Percentiles rank a stretch among this genome's conserved stretches.
Evolutionary conservation across 2,888 invertebrate species (phyloP).

Genomic region (Eupithecia tripunctaria): DNA sequence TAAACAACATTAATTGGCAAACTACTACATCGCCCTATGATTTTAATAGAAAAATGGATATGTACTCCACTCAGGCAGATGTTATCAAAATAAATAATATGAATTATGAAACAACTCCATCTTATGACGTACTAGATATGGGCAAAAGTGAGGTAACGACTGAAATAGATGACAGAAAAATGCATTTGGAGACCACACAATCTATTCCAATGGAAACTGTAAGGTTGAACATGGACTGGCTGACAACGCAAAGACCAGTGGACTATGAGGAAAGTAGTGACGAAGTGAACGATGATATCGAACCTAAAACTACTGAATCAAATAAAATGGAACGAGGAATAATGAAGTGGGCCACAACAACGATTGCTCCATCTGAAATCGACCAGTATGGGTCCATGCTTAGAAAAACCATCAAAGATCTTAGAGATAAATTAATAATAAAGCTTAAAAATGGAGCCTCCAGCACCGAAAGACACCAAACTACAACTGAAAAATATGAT

Average conservation of each 20-base stretch:
- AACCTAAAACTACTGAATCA: slow-evolving; percentile 24
- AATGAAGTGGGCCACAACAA: slow-evolving; percentile 27
- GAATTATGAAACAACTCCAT: slow-evolving; percentile 36
- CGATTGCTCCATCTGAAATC: slow-evolving; percentile 24
- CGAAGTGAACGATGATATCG: background rate
- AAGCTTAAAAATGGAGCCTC: slow-evolving; percentile 64
- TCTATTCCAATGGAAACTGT: slow-evolving; percentile 26
- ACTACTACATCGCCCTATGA: slow-evolving; percentile 11
- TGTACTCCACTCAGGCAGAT: slow-evolving; percentile 10
- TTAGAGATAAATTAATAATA: slow-evolving; percentile 51
- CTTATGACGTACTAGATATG: slow-evolving; percentile 45
- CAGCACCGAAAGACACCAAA: slow-evolving; percentile 33
- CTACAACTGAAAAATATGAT: slow-evolving; percentile 41
- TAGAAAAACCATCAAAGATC: slow-evolving; percentile 20
- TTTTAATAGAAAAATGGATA: slow-evolving; percentile 5
- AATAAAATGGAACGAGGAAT: slow-evolving; percentile 25
- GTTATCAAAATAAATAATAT: background rate
- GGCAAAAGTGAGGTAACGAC: slow-evolving; percentile 39
- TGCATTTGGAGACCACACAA: slow-evolving; percentile 30
- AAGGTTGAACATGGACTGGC: slow-evolving; percentile 20
- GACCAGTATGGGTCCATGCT: slow-evolving; percentile 34
- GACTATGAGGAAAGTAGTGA: slow-evolving; percentile 5
- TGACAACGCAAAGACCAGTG: slow-evolving; percentile 22
- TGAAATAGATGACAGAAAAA: slow-evolving; percentile 45
- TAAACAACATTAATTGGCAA: slow-evolving; percentile 40